These are phyloP conservation scores for Microtus richardsoni DNA, from an alignment of 2,113 vertebrate species.

Conservation along the genomic window DNA sequence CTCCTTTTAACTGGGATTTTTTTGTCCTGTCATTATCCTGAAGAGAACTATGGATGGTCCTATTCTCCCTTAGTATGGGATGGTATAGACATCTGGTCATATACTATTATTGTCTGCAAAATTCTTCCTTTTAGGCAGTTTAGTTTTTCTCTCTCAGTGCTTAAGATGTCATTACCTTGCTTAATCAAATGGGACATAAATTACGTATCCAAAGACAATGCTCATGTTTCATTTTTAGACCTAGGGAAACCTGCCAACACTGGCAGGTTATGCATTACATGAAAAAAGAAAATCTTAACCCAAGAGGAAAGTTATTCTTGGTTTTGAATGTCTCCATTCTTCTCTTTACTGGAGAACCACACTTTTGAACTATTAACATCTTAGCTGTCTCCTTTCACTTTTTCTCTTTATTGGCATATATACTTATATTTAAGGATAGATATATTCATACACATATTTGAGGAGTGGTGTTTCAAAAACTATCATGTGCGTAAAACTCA, in stretches of 20 bases:
- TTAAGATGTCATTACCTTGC: conserved; percentile 61
- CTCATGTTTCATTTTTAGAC: conserved; percentile 64
- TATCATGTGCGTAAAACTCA: conserved; percentile 61
- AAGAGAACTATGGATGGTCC: background rate
- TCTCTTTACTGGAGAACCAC: background rate
- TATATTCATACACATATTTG: conserved; percentile 42
- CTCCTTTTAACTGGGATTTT: background rate
- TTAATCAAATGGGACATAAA: conserved; percentile 53
- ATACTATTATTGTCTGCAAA: background rate
- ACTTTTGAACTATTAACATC: background rate
- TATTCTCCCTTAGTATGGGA: background rate
- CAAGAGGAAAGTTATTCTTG: conserved; percentile 61
- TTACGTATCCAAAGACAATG: conserved; percentile 69
- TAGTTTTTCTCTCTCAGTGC: background rate
- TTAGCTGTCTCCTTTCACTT: conserved; percentile 42
- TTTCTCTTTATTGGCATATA: conserved; percentile 1
- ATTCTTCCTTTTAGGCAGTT: background rate
- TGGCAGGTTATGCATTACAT: conserved; percentile 43
- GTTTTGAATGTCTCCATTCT: conserved; percentile 61
- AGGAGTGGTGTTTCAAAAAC: conserved; percentile 44
- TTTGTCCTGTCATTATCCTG: background rate
- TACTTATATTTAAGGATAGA: background rate
- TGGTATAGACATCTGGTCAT: background rate
- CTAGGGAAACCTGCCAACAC: conserved; percentile 49
- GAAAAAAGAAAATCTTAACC: conserved; percentile 59